Base-by-base conservation (phyloP, 2,113 vertebrate species). In the Uria aalge region DNA sequence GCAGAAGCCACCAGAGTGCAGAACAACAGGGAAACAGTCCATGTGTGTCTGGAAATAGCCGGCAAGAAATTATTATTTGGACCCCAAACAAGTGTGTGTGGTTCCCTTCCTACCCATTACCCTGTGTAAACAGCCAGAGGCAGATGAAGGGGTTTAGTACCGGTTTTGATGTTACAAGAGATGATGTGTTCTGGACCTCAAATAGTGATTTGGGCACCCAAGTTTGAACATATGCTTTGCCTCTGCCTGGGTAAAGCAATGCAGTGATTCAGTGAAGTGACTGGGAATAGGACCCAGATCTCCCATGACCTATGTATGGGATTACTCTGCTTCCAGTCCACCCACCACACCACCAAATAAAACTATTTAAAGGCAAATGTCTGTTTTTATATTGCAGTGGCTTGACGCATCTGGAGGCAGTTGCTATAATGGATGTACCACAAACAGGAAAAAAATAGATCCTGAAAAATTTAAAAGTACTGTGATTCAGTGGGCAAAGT, bases 301-400 rank as follows among this genome's bases (percentile, higher is more conserved):
- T 92, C 77, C 81, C 87, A 79, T 60, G 74, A 68, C 36, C 90
- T 67, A 9, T 85, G 53, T 26, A 55, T 12, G 4, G 64, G 60
- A 45, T 93, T 80, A 7, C 17, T 94, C 29, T 86, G 68, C 63
- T 69, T 77, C 75, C 63, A 94, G 55, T 69, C 81, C 78, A 82
- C 40, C 85, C 90, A 67, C 79, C 8, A 4, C 72, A 80, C 55
- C 55, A 90, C 60, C 73, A 89, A 86, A 94, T 67, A 85, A 94
- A 95, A 72, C 92, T 86, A 75, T 92, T 94, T 89, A 60, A 91
- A 94, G 64, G 38, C 88, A 78, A 85, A 88, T 45, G 60, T 47
- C 91, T 55, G 3, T 17, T 87, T 96, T 96, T 79, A 21, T 48
- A 43, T 14, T 9, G 1, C 38, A 75, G 50, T 21, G 47, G 18